Base-by-base conservation (phyloP, 1,140 invertebrate genomes). In the Paralvinella palmiformis region DNA sequence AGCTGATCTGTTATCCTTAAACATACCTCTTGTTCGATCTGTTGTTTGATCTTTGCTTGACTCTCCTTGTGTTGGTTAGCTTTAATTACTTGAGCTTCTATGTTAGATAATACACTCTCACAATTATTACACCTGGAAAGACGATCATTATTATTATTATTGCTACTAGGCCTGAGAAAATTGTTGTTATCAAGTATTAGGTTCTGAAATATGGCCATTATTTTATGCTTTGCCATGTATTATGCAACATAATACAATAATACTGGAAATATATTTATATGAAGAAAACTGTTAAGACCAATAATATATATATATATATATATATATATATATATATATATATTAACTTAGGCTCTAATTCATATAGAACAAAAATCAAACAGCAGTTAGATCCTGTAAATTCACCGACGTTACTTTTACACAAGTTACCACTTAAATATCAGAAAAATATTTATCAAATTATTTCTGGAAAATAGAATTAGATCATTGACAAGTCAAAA, bases 61-160 rank as follows among this genome's bases (percentile, higher is more conserved):
- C 85, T 86, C 64, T 91, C 88, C 75, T 96, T 96, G 66, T 91
- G 88, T 32, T 82, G 72, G 79, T 96, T 96, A 0, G 94, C 94
- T 68, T 88, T 82, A 52, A 86, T 85, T 69, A 96, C 93, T 83
- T 96, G 93, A 56, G 86, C 85, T 74, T 97, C 93, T 20, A 98
- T 91, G 70, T 91, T 92, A 36, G 84, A 85, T 45, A 96, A 83
- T 29, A 96, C 91, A 29, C 87, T 85, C 72, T 96, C 91, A 79
- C 94, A 98, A 4, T 91, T 90, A 67, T 91, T 86, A 76, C 92
- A 93, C 81, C 81, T 82, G 64, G 13, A 73, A 61, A 57, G 22
- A 63, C 17, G 32, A 53, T 27, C 24, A n/a, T n/a, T n/a, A n/a
- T n/a, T n/a, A n/a, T n/a, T n/a, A n/a, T n/a, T n/a, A n/a, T n/a